Base-by-base conservation (phyloP, 2,888 invertebrate genomes). In the Melieria omissa region DNA sequence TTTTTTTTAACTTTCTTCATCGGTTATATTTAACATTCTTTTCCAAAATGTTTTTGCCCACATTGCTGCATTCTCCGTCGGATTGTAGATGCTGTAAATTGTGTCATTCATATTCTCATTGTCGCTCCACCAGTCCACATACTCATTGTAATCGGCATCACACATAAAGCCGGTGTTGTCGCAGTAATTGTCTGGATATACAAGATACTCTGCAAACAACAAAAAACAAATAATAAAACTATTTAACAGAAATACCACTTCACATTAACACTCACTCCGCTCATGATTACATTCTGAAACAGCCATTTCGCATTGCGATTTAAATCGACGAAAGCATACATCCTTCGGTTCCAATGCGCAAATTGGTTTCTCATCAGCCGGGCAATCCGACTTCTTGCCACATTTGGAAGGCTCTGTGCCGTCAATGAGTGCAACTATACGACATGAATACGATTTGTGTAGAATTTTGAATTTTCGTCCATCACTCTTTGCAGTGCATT, bases 311-410 rank as follows among this genome's bases (percentile, higher is more conserved):
- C 49, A 60, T 16, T 52, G 41, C 8, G 69, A 69, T 1, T 44
- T 12, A 16, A 63, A 69, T 49, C 14, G n/a, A 29, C 46, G 52
- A 14, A 69, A 69, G 29, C 69, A 69, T 4, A 52, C n/a, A 42
- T 6, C 5, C n/a, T 47, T 5, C 29, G 10, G 14, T 10, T 52
- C 64, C 8, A 64, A n/a, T 42, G 64, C 64, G 4, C 64, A 64
- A 12, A 64, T 52, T 9, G 42, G 46, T 52, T 7, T 8, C 0
- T 49, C 41, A 41, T 64, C 64, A 8, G 42, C 10, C 5, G n/a
- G 49, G 42, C 64, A 64, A n/a, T 49, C 64, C n/a, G 7, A 47
- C 45, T 49, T 6, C 10, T 12, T 42, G n/a, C 64, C 64, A 10
- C 64, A 64, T 14, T 29, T 41, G 5, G 47, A 10, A 12, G 49